These are phyloP conservation scores for Calidris pugnax DNA, from an alignment of 2,113 vertebrate species.

Conservation along the genomic window DNA sequence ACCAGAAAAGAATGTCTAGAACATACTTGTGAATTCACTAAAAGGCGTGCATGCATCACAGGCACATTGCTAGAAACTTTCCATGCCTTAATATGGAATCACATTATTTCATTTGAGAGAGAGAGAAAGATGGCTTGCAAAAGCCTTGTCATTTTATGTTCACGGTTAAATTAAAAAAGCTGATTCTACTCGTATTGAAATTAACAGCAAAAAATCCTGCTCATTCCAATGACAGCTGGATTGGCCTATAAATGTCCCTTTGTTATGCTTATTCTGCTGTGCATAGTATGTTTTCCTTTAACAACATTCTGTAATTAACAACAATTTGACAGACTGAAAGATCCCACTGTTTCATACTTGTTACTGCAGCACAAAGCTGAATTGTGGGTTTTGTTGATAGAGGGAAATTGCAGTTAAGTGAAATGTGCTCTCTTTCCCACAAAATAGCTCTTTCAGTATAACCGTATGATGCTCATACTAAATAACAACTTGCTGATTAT, in stretches of 20 bases:
- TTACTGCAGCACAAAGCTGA: slow-evolving; percentile 37
- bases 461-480: not conserved
- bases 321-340: slow-evolving; percentile 54
- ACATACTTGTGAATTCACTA: not conserved
- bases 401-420: slow-evolving; percentile 20
- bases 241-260: slow-evolving; percentile 44
- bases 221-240: slow-evolving; percentile 37
- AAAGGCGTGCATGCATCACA: not conserved
- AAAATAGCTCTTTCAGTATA: slow-evolving; percentile 43
- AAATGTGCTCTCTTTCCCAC: slow-evolving; percentile 17
- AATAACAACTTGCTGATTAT: slow-evolving; percentile 45
- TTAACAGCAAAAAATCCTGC: slow-evolving; percentile 34
- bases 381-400: slow-evolving; percentile 41
- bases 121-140: not conserved
- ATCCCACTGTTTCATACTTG: slow-evolving; percentile 37
- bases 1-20: not conserved
- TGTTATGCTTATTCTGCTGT: slow-evolving; percentile 49
- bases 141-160: slow-evolving; percentile 10
- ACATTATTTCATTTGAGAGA: not conserved
- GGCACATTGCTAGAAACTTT: not conserved
- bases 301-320: slow-evolving; percentile 62
- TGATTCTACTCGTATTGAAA: slow-evolving; percentile 15
- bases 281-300: slow-evolving; percentile 43
- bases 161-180: not conserved
- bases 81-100: not conserved